phyloP scores from a whole-genome alignment of 2,113 vertebrate species.

The Mixornis gularis region DNA sequence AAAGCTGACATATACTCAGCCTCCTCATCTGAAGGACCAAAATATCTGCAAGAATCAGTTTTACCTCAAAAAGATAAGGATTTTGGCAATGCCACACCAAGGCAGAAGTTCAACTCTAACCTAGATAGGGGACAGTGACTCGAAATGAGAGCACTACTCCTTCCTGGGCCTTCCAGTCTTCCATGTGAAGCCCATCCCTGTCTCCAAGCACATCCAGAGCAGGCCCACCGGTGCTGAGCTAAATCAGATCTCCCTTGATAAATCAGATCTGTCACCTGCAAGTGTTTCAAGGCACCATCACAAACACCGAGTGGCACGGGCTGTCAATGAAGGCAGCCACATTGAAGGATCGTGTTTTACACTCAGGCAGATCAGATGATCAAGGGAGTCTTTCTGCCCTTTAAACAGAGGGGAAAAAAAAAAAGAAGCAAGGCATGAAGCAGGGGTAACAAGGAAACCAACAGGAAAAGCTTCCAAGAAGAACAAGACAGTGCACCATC shows the following conservation, averaged over 20 bases:
- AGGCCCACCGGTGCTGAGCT: not conserved
- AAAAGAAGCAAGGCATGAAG: not conserved
- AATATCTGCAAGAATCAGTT: not conserved
- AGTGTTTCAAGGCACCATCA: not conserved
- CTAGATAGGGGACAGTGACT: not conserved
- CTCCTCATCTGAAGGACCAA: not conserved
- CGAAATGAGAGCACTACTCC: rapidly evolving
- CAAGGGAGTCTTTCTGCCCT: not conserved
- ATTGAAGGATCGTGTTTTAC: not conserved
- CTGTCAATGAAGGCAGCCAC: not conserved
- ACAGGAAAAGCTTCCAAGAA: not conserved
- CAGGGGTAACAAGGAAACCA: not conserved
- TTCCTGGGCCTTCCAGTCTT: not conserved
- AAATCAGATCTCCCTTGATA: not conserved
- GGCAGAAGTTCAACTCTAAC: not conserved
- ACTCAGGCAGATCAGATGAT: not conserved
- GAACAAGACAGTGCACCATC: not conserved
- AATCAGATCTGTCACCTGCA: not conserved
- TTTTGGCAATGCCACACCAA: not conserved
- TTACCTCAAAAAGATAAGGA: not conserved
- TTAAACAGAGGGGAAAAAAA: not conserved
- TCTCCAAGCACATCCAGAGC: not conserved
- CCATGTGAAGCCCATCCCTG: not conserved
- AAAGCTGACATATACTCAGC: not conserved
- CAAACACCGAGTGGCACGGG: not conserved